phyloP scores from a whole-genome alignment of 1,140 invertebrate species.

The Papilio xuthus region DNA sequence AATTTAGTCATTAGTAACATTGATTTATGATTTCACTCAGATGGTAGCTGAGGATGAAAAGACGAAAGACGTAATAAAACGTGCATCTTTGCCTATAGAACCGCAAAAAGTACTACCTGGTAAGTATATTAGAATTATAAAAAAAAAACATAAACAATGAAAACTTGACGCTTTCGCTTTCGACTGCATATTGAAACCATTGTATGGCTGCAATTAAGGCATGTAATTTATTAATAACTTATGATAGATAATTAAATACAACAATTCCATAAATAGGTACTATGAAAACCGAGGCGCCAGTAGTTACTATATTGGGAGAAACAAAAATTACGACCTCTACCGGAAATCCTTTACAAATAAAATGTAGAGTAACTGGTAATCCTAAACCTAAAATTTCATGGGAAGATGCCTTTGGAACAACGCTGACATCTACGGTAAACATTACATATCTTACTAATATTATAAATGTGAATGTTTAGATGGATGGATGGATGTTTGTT shows the following conservation, averaged over 20 bases:
- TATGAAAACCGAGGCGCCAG: slow-evolving; percentile 33
- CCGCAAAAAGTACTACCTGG: slow-evolving; percentile 43
- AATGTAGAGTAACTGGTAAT: slow-evolving; percentile 48
- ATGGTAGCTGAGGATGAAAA: slow-evolving; percentile 40
- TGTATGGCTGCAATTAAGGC: too few relatives aligned
- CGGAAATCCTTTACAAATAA: slow-evolving; percentile 40
- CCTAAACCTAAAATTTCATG: slow-evolving; percentile 50
- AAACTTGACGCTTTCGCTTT: too few relatives aligned
- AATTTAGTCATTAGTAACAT: slow-evolving; percentile 12
- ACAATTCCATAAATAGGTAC: not conserved
- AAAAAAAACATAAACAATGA: too few relatives aligned
- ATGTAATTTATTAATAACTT: too few relatives aligned
- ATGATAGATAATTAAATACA: not conserved
- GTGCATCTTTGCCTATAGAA: slow-evolving; percentile 43
- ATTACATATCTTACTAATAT: not conserved
- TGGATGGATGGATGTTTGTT: too few relatives aligned
- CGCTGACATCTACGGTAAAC: not conserved
- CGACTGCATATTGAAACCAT: too few relatives aligned
- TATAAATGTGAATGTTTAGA: too few relatives aligned
- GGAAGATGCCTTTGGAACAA: slow-evolving; percentile 34
- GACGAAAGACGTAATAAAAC: slow-evolving; percentile 39
- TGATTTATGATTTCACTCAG: slow-evolving; percentile 1
- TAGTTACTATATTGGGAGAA: slow-evolving; percentile 39
- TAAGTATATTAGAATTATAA: slow-evolving; percentile 23
- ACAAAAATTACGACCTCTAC: slow-evolving; percentile 37